Evolutionary conservation across 2,888 invertebrate genomes (phyloP).

Genomic region (Oconnorella tubifera): DNA sequence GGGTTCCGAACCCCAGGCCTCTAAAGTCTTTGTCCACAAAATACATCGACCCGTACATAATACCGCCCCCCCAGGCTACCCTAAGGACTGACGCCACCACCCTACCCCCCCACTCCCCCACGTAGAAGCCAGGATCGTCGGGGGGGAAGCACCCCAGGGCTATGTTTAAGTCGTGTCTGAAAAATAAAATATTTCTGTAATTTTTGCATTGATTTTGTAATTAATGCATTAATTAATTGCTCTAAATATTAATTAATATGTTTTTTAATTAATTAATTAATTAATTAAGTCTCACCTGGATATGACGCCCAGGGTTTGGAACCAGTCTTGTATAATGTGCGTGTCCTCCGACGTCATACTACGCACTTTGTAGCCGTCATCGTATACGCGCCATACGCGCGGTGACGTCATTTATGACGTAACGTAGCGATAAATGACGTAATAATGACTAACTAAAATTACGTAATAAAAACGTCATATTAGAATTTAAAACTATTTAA

Average conservation of each 20-base stretch:
- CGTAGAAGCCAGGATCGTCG: slow-evolving; percentile 17
- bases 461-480: too few species aligned
- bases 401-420: too few species aligned
- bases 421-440: too few species aligned
- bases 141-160: slow-evolving; percentile 2
- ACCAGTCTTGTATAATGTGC: background rate
- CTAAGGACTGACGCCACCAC: background rate
- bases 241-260: background rate
- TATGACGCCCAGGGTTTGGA: too few species aligned
- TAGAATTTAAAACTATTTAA: too few species aligned
- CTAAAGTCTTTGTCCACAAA: background rate
- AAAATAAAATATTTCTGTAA: background rate
- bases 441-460: too few species aligned
- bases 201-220: background rate
- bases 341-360: slow-evolving; percentile 5
- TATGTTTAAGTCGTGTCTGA: background rate
- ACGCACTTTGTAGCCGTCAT: background rate
- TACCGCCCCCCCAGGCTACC: background rate
- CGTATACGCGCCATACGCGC: background rate
- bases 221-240: background rate
- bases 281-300: too few species aligned
- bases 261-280: background rate
- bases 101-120: background rate
- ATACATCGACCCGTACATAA: slow-evolving; percentile 1
- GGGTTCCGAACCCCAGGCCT: background rate